Evolutionary conservation across 2,888 invertebrate genomes (phyloP), one percentile per base, ranked within the genome.

Genomic region (Campaea margaritaria): DNA sequence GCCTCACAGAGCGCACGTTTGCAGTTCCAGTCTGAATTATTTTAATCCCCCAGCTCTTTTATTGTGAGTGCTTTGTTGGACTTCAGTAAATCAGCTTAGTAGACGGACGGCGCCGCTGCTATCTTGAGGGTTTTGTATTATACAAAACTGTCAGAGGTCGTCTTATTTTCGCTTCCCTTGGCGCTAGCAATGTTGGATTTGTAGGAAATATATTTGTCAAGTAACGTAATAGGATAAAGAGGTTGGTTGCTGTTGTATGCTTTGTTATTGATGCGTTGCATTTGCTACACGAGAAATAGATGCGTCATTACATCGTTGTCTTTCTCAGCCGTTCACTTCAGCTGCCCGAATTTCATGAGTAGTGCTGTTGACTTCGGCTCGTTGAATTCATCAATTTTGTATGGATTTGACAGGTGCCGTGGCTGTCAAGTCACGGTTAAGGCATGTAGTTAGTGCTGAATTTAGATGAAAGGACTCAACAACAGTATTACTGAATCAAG

Each of bases 71-170:
- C 81, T 84, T 85, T 84, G 86, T 87, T 78, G 83, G 82, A 75
- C 78, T 75, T 64, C 82, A 72, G 86, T 91, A 91, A 91, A 91
- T 91, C 91, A 90, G 89, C 90, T 90, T 87, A 88, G 79, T 64
- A 73, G 85, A 84, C 83, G 84, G 86, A 87, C 85, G 85, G 84
- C 72, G 73, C 76, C 73, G 76, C 71, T 77, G 78, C 79, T 86
- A 87, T 88, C 88, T 83, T 73, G 71, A 67, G 68, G 73, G 76
- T 75, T 78, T 85, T 82, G 81, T 81, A 77, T 83, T 80, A 76
- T 76, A 79, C 76, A 76, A 83, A 83, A 84, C 77, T 81, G 82
- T 82, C 80, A 72, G 57, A 42, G 58, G 62, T 56, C 46, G 63
- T 46, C 59, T 68, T 31, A 65, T 68, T 69, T 65, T 70, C 38